phyloP scores from a whole-genome alignment of 2,888 invertebrate species.

The Dolichomitus sp. region DNA sequence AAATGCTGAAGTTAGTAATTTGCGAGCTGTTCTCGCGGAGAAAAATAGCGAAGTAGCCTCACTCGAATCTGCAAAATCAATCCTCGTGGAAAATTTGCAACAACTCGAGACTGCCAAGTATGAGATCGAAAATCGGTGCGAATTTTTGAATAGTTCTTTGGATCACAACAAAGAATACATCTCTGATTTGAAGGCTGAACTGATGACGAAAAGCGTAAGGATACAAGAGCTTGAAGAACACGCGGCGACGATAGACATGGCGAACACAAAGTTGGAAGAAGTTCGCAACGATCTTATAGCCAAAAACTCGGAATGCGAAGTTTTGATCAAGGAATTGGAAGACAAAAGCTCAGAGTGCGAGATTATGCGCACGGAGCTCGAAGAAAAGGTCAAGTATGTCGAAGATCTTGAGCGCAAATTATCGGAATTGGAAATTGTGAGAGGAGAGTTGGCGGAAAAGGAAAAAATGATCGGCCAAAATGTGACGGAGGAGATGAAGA shows the following conservation, averaged over 20 bases:
- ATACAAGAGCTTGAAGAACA: slow-evolving; percentile 85
- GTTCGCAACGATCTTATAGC: slow-evolving; percentile 85
- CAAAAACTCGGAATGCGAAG: slow-evolving; percentile 85
- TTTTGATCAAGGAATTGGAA: slow-evolving; percentile 82
- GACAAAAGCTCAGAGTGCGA: slow-evolving; percentile 83
- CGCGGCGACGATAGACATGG: slow-evolving; percentile 84
- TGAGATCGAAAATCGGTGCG: slow-evolving; percentile 70
- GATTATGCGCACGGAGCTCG: slow-evolving; percentile 84
- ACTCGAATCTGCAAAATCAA: slow-evolving; percentile 81
- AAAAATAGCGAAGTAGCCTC: slow-evolving; percentile 86
- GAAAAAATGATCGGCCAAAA: slow-evolving; percentile 82
- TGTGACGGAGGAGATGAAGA: slow-evolving; percentile 80
- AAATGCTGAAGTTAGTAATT: slow-evolving; percentile 70
- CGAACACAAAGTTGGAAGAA: slow-evolving; percentile 84
- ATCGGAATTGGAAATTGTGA: slow-evolving; percentile 82
- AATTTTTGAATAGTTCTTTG: slow-evolving; percentile 71
- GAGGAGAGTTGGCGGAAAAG: slow-evolving; percentile 83
- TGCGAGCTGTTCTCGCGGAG: slow-evolving; percentile 67
- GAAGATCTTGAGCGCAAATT: slow-evolving; percentile 86
- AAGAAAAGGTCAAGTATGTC: slow-evolving; percentile 86
- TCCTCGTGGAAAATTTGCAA: slow-evolving; percentile 79
- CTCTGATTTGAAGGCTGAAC: slow-evolving; percentile 75
- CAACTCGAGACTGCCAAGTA: slow-evolving; percentile 75
- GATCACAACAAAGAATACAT: slow-evolving; percentile 73
- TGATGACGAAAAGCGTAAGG: slow-evolving; percentile 86